Conservation (phyloP, 2,888 invertebrate species). For the Nycteola revayana region DNA sequence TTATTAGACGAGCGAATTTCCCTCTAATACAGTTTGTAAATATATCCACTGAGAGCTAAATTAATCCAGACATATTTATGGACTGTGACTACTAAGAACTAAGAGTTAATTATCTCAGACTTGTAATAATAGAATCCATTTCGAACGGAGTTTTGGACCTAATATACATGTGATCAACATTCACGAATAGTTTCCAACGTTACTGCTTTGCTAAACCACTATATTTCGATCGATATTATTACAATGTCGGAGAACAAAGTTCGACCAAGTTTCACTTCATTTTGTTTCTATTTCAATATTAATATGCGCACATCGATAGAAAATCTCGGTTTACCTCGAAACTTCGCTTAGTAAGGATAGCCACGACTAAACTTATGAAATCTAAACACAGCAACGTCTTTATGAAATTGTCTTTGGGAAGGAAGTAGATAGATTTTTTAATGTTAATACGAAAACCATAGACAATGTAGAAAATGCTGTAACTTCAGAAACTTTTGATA, state of each 20-base stretch:
- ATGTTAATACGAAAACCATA: too few species aligned
- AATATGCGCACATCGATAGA: constrained; percentile 58
- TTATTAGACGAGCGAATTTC: constrained; percentile 13
- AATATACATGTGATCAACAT: constrained; percentile 32
- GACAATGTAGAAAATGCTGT: too few species aligned
- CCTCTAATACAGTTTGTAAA: constrained; percentile 21
- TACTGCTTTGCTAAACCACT: too few species aligned
- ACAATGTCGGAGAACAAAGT: constrained; percentile 27
- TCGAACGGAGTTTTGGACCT: constrained; percentile 45
- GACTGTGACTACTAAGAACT: constrained; percentile 26
- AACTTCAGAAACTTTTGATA: too few species aligned
- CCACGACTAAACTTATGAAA: too few species aligned
- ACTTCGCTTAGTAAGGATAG: too few species aligned
- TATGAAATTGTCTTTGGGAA: too few species aligned
- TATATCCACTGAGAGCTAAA: constrained; percentile 24
- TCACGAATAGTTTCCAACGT: constrained; percentile 38
- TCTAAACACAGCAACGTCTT: too few species aligned
- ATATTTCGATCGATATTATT: constrained; percentile 57
- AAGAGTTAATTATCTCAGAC: constrained; percentile 52
- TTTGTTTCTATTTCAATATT: constrained; percentile 58
- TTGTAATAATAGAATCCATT: constrained; percentile 46
- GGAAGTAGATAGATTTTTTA: too few species aligned
- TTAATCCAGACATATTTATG: constrained; percentile 49
- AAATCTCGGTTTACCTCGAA: constrained; percentile 52
- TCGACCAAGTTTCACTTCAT: constrained; percentile 43